Base-by-base conservation (phyloP, 2,797 vertebrate genomes). In the Garrulus glandarius region DNA sequence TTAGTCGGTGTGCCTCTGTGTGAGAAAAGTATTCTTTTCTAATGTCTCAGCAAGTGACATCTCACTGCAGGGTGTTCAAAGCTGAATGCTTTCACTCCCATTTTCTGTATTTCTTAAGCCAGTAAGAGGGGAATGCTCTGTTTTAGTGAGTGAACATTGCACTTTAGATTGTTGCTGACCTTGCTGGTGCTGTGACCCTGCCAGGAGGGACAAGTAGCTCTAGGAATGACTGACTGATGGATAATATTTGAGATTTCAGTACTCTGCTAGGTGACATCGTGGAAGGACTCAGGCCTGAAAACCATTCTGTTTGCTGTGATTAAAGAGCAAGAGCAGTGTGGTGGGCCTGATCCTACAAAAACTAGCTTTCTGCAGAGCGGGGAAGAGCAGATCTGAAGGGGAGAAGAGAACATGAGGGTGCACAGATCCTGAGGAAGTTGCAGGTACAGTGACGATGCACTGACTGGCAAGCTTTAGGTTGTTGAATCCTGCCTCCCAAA, bases 171-270 rank as follows among this genome's bases (percentile, higher is more conserved):
- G 71, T 71, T 72, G 64, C 75, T 87, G 87, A 70, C 72, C 71
- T 81, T 84, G 43, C 74, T 76, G 46, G 34, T 68, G 59, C 72
- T 9, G 4, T 72, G 92, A 69, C 68, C 41, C 26, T 30, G 39
- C 24, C 41, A 84, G 43, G 69, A 87, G 60, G 79, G 52, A 77
- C 69, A 68, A 85, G 63, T 36, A 63, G 49, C 63, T 23, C 34
- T 47, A 70, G 49, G 78, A 94, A 57, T 65, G 46, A 71, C 55
- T 84, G 79, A 89, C 49, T 79, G 46, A 83, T 50, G 72, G 57
- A 37, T 49, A 78, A 59, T 71, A 72, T 64, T 78, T 93, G 79
- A 84, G 70, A 77, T 87, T 94, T 86, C 84, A 60, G 41, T 67
- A 67, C 53, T 93, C 57, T 95, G 41, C n/a, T 44, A 57, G 67